A percentile compares a stretch with the other conserved stretches of the same genome.
Evolutionary conservation across 2,113 vertebrate genomes (phyloP).

Genomic region (Tautogolabrus adspersus): DNA sequence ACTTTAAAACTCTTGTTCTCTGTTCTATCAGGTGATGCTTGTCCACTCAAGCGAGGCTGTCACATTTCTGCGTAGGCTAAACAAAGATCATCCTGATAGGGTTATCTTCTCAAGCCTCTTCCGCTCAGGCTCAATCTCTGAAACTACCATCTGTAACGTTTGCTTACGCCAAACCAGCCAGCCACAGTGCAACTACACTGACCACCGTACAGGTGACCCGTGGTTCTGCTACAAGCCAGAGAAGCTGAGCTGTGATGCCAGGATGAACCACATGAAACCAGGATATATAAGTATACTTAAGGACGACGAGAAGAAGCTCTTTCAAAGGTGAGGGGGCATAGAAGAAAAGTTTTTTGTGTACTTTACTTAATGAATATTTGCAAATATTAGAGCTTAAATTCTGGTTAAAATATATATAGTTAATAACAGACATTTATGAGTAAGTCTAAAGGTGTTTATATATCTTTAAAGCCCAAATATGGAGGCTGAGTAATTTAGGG

Average conservation of each 20-base stretch:
- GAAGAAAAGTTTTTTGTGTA: constrained; percentile 66
- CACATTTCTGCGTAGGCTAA: too few relatives aligned
- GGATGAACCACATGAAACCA: constrained; percentile 88
- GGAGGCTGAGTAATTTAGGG: too few relatives aligned
- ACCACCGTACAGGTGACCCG: too few relatives aligned
- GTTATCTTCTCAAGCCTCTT: constrained; percentile 91
- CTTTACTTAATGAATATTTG: too few relatives aligned
- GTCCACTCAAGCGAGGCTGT: constrained; percentile 85
- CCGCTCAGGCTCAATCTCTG: constrained; percentile 85
- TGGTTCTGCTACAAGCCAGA: too few relatives aligned
- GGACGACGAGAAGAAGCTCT: constrained; percentile 84
- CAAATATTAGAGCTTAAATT: too few relatives aligned
- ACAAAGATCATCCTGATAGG: constrained; percentile 81
- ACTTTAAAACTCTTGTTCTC: background rate
- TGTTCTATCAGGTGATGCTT: constrained; percentile 73
- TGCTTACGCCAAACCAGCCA: too few relatives aligned
- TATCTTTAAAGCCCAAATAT: too few relatives aligned
- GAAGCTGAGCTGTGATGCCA: constrained; percentile 84
- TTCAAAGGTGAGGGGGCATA: constrained; percentile 79
- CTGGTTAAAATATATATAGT: too few relatives aligned
- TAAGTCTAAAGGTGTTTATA: too few relatives aligned
- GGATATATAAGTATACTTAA: constrained; percentile 85
- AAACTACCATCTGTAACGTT: constrained; percentile 76
- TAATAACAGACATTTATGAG: too few relatives aligned
- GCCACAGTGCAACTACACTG: too few relatives aligned